phyloP scores from a whole-genome alignment of 2,797 vertebrate genomes.

The Lates japonicus region DNA sequence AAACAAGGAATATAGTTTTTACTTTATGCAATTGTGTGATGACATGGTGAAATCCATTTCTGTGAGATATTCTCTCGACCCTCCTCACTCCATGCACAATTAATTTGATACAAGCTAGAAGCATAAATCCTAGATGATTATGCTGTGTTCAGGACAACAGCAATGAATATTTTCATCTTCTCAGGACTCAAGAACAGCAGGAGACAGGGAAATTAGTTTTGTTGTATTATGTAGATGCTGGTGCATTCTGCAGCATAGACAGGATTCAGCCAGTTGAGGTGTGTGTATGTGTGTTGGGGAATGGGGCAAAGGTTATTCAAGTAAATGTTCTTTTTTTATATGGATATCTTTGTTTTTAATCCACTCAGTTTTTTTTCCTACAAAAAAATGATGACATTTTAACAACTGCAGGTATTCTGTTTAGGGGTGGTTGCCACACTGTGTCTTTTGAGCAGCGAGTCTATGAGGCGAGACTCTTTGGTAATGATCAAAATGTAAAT shows the following conservation, averaged over 20 bases:
- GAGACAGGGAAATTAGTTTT: slow-evolving; percentile 81
- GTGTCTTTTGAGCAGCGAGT: slow-evolving; percentile 40
- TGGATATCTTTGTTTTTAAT: slow-evolving; percentile 10
- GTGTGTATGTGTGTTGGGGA: not conserved
- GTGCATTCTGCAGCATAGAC: slow-evolving; percentile 70
- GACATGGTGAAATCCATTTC: slow-evolving; percentile 79
- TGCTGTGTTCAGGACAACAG: slow-evolving; percentile 77
- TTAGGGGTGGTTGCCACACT: slow-evolving; percentile 28
- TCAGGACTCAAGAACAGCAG: slow-evolving; percentile 74
- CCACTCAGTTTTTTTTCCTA: not conserved
- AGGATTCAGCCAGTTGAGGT: slow-evolving; percentile 57
- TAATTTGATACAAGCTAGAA: slow-evolving; percentile 84
- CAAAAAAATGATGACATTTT: slow-evolving; percentile 33
- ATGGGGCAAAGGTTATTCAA: slow-evolving; percentile 39
- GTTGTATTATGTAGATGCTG: slow-evolving; percentile 81
- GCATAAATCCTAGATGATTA: slow-evolving; percentile 86
- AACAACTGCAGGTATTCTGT: slow-evolving; percentile 40
- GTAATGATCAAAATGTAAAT: slow-evolving; percentile 75
- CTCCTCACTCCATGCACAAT: slow-evolving; percentile 78
- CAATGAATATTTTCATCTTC: slow-evolving; percentile 79
- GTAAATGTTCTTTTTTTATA: not conserved
- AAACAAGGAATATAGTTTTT: slow-evolving; percentile 60
- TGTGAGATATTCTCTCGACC: slow-evolving; percentile 75
- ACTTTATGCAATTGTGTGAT: slow-evolving; percentile 69
- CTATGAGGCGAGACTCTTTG: slow-evolving; percentile 37